Base-by-base conservation (phyloP, 2,113 vertebrate species). In the Coracopsis vasa region DNA sequence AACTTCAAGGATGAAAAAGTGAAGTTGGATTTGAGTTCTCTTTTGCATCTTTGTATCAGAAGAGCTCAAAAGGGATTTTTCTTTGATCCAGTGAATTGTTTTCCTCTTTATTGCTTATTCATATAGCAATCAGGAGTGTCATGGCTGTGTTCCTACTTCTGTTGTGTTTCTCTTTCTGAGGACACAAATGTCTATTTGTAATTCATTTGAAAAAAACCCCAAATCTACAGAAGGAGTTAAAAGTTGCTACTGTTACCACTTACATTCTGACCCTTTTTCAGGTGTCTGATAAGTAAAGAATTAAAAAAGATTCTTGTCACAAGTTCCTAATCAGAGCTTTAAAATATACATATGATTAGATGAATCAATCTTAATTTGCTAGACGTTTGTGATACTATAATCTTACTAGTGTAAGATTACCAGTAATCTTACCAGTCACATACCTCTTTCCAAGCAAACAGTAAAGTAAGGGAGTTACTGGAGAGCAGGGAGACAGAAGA, bases 391-490 rank as follows among this genome's bases (percentile, higher is more conserved):
- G 75, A 71, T 45, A 67, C 14, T 50, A 56, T 50, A 62, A 60
- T 80, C 27, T 77, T 86, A 73, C 48, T 33, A 70, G 9, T 54
- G 84, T 88, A 71, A 85, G 85, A 93, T 74, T 79, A 67, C 56
- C 66, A 67, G 82, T 31, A 80, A 86, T 88, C 61, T 91, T 96
- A 95, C 39, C 81, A 85, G 70, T 75, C 80, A 96, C 83, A 86
- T 94, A 95, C 89, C 91, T 95, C 80, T 74, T 87, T 95, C 95
- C 84, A 94, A 96, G 95, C 85, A 95, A 95, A 95, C 61, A 79
- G 90, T 93, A 94, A 94, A 90, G 90, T 90, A 95, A 88, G 95
- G 67, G 48, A 95, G 91, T 86, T 95, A 96, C 90, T 79, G 92
- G 88, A 92, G 42, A 96, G 80, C 78, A 92, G 64, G 64, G 31